Evolutionary conservation across 2,113 vertebrate genomes (phyloP), one percentile per base, ranked within the genome.

Genomic region (Dascyllus trimaculatus): DNA sequence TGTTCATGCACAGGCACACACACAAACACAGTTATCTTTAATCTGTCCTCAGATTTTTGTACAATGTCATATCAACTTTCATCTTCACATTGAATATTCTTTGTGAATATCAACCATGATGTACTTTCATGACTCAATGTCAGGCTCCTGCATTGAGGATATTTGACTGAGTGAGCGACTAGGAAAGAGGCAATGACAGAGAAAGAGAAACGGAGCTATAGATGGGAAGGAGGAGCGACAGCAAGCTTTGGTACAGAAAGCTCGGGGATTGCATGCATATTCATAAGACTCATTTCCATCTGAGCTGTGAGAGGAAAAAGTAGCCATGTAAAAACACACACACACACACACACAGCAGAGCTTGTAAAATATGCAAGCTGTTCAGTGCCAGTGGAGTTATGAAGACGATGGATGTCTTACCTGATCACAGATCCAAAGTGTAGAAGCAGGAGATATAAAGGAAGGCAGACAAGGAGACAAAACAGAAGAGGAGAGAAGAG

Each of bases 281-380:
- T 91, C 89, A 92, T 92, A 56, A 75, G 69, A 18, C 53, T 87
- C 29, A 75, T 88, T 92, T 90, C 71, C 82, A 91, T 90, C 82
- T 78, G 82, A 82, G 85, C 80, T 79, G 87, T 56, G 80, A 82
- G 69, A 59, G 71, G 71, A 67, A 76, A 75, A 73, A 56, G 59
- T 63, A 71, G 43, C 61, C 22, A 25, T 62, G 58, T 61, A 69
- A 57, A 74, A 21, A 40, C 29, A 54, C 29, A 61, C 19, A 81
- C 63, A 80, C 59, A 58, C 18, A 71, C 45, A 73, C 71, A 54
- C 54, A 64, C 58, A 58, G 61, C 72, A 74, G 66, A 49, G 57
- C 67, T 70, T 69, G 53, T 83, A 85, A 84, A 51, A 80, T 80
- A 82, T 71, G 80, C 74, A 80, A 77, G 78, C 46, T 80, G 71